Evolutionary conservation across 1,140 invertebrate genomes (phyloP), one percentile per base, ranked within the genome.

Genomic region (Drosophila grimshawi): DNA sequence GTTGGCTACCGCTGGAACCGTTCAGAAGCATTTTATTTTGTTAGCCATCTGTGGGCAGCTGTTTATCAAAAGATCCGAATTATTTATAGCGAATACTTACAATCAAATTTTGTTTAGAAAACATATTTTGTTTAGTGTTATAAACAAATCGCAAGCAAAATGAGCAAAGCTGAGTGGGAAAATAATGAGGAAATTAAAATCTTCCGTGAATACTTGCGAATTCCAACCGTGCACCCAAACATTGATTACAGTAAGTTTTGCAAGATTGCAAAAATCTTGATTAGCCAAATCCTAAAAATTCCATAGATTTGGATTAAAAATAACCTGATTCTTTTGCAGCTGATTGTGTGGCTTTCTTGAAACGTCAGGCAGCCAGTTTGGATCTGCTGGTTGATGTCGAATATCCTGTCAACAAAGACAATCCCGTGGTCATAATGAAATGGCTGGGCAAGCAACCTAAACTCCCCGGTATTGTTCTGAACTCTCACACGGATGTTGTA

Each of bases 401-500:
- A 67, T 81, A 77, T 72, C 89, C 91, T 2, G 68, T 65, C 0
- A 64, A 69, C 1, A 92, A 94, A 5, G 93, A 93, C 3, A 96
- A 95, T 85, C 96, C 96, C 2, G 94, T 97, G 33, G 93, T 97
- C 35, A 91, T 97, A 39, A 94, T 98, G 80, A 96, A 96, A 67
- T 96, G 96, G 95, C 69, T 91, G 66, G 97, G 97, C 67, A 93
- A 78, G 2, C 93, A 97, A 48, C 95, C 96, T 0, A 78, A 93
- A 10, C 91, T 96, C 48, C 94, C 95, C 2, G 93, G 95, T 0
- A 93, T 98, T 52, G 81, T 97, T n/a, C 93, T 98, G 0, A 97
- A 97, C 90, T 97, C 96, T 46, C 97, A 98, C 81, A 97, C 95
- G 93, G 97, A 98, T 93, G 97, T 98, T 41, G 97, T 98, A 2